These are phyloP conservation scores for Poeciliopsis paucimaculata DNA, from an alignment of 2,797 vertebrate species.

Conservation along the genomic window DNA sequence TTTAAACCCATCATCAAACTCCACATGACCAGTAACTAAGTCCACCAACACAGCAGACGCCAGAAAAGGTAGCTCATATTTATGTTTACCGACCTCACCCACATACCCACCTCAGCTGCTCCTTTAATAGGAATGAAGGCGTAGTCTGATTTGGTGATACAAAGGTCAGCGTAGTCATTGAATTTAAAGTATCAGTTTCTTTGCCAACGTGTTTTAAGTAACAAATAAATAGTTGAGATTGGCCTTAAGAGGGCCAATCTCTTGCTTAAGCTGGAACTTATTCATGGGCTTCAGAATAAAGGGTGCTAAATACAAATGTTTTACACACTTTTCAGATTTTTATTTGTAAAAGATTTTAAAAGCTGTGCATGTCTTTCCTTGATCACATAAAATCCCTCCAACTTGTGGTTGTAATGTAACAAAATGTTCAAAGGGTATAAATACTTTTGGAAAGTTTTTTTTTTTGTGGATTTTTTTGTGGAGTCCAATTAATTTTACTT, in stretches of 20 bases:
- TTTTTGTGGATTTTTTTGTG: neutral
- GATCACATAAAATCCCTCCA: neutral
- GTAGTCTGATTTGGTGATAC: neutral
- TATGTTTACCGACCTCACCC: slow-evolving; percentile 35
- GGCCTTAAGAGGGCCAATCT: neutral
- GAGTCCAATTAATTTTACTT: too few relatives aligned
- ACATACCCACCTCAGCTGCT: slow-evolving; percentile 19
- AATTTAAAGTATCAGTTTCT: slow-evolving; percentile 3
- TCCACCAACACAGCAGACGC: slow-evolving; percentile 24
- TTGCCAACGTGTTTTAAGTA: neutral
- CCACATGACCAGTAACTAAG: slow-evolving; percentile 1
- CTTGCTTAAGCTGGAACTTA: neutral
- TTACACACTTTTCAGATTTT: neutral
- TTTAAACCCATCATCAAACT: slow-evolving; percentile 3
- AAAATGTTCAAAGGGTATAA: neutral
- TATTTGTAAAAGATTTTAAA: neutral
- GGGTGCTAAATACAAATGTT: neutral
- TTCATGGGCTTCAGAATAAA: neutral
- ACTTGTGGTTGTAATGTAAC: neutral
- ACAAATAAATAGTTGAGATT: neutral
- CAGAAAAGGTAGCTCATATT: neutral
- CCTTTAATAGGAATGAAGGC: slow-evolving; percentile 13
- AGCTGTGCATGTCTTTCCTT: neutral
- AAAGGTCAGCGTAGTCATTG: neutral
- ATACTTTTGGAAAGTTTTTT: neutral